phyloP scores from a whole-genome alignment of 2,113 vertebrate species.

The Calonectris borealis region DNA sequence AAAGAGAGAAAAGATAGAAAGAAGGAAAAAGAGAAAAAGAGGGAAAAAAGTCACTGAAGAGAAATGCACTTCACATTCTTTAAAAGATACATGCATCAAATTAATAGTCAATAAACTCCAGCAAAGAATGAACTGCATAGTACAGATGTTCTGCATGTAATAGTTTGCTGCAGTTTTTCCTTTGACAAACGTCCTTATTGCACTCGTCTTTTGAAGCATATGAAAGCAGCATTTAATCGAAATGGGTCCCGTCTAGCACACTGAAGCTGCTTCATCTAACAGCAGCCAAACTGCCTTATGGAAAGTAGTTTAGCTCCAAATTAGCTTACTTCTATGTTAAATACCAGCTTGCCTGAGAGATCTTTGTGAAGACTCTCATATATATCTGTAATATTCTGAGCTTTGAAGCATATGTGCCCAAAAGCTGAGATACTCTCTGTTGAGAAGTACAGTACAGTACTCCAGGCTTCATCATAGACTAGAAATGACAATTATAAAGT shows the following conservation, averaged over 20 bases:
- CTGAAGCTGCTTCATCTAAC: conserved; percentile 72
- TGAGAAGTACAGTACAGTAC: conserved; percentile 69
- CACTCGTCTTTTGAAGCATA: conserved; percentile 71
- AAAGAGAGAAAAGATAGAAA: neutral
- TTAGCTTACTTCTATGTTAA: conserved; percentile 80
- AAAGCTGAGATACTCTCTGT: conserved; percentile 69
- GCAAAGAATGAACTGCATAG: conserved; percentile 61
- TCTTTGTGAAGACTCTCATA: conserved; percentile 71
- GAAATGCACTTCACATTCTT: conserved; percentile 69
- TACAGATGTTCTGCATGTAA: conserved; percentile 81
- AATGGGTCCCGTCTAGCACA: conserved; percentile 72
- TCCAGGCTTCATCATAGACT: conserved; percentile 64
- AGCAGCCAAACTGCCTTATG: conserved; percentile 81
- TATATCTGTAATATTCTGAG: conserved; percentile 75
- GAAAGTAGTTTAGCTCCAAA: conserved; percentile 80
- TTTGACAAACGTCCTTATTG: conserved; percentile 80
- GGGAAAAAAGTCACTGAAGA: neutral
- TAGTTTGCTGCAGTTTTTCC: conserved; percentile 78
- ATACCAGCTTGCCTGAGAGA: conserved; percentile 82
- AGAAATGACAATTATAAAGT: conserved; percentile 71
- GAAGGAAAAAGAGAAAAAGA: neutral
- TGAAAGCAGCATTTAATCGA: conserved; percentile 78
- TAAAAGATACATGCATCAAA: conserved; percentile 81
- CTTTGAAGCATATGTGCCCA: conserved; percentile 79
- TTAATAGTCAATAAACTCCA: conserved; percentile 81